phyloP scores from a whole-genome alignment of 1,140 invertebrate genomes.

The Drosophila prosaltans region DNA sequence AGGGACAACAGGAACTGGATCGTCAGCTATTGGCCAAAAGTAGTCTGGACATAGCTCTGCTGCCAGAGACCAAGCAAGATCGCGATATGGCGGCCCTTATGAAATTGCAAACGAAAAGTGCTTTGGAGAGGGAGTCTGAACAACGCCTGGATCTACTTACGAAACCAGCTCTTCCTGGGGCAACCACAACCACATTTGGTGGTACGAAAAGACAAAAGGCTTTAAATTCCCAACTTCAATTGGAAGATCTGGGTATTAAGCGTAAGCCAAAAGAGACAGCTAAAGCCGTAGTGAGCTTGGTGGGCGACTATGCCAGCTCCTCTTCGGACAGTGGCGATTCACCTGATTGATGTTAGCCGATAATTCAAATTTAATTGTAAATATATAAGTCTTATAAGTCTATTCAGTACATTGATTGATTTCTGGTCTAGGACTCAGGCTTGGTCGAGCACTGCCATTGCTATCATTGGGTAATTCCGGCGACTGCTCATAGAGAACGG shows the following conservation, averaged over 20 bases:
- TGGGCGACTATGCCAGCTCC: slow-evolving; percentile 62
- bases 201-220: slow-evolving; percentile 85
- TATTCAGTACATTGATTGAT: slow-evolving; percentile 7
- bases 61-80: slow-evolving; percentile 92
- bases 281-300: slow-evolving; percentile 41
- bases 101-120: slow-evolving; percentile 85
- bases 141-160: slow-evolving; percentile 85
- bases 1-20: slow-evolving; percentile 88
- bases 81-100: slow-evolving; percentile 90
- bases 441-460: neutral
- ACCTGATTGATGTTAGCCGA: neutral
- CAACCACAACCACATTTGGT: slow-evolving; percentile 85
- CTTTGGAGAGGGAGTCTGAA: slow-evolving; percentile 83
- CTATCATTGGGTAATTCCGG: neutral
- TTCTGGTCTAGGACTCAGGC: slow-evolving; percentile 8
- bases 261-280: slow-evolving; percentile 27
- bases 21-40: slow-evolving; percentile 89
- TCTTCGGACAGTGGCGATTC: slow-evolving; percentile 41
- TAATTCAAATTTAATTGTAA: slow-evolving; percentile 7
- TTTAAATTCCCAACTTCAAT: slow-evolving; percentile 73
- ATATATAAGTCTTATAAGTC: slow-evolving; percentile 12
- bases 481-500: slow-evolving; percentile 51
- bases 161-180: slow-evolving; percentile 85
- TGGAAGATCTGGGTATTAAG: slow-evolving; percentile 76
- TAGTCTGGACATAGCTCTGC: slow-evolving; percentile 90